These are phyloP conservation scores for Diloba caeruleocephala DNA, from an alignment of 2,888 invertebrate genomes.

Conservation along the genomic window DNA sequence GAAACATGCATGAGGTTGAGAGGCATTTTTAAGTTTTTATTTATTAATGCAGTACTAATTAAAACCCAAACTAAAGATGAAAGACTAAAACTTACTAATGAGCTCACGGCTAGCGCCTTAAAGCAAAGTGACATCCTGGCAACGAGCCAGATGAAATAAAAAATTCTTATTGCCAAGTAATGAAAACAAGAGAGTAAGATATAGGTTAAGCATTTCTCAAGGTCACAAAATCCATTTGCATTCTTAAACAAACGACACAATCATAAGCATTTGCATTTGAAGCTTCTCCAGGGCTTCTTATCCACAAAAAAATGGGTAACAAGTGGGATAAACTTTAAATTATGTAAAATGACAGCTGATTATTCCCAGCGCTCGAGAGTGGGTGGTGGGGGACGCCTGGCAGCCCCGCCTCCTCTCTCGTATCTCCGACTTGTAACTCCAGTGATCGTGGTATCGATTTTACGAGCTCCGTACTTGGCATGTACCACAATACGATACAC, in stretches of 20 bases:
- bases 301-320: slow-evolving; percentile 42
- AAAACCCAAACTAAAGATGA: no score
- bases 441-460: slow-evolving; percentile 59
- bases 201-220: not conserved
- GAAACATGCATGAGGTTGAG: no score
- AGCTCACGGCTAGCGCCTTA: not conserved
- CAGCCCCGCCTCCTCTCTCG: slow-evolving; percentile 48
- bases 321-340: slow-evolving; percentile 57
- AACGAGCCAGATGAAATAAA: slow-evolving; percentile 6
- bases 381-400: slow-evolving; percentile 12
- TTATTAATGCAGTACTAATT: no score
- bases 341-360: slow-evolving; percentile 63
- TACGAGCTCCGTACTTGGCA: slow-evolving; percentile 50
- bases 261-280: slow-evolving; percentile 29
- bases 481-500: slow-evolving; percentile 30
- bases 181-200: slow-evolving; percentile 1
- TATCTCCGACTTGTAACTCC: slow-evolving; percentile 53
- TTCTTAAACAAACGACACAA: slow-evolving; percentile 29
- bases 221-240: slow-evolving; percentile 17
- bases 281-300: slow-evolving; percentile 6
- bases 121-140: not conserved
- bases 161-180: not conserved
- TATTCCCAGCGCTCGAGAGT: slow-evolving; percentile 47
- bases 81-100: slow-evolving; percentile 10
- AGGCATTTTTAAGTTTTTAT: no score